Percentiles rank a stretch among this genome's conserved stretches.
Conservation (phyloP, 2,888 invertebrate genomes). For the Troides oblongomaculatus region DNA sequence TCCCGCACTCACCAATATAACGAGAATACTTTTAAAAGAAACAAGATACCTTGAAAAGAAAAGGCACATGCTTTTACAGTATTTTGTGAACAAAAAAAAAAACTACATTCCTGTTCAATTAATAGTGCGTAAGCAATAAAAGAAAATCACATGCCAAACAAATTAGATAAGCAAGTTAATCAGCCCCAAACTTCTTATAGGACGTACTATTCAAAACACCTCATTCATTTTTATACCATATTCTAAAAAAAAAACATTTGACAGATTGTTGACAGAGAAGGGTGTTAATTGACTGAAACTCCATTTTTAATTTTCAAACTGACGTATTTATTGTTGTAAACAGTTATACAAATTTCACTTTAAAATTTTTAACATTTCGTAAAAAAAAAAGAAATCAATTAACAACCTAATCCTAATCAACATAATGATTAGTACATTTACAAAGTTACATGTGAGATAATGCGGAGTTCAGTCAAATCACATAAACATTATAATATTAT, state of each 20-base stretch:
- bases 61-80: slow-evolving; percentile 16
- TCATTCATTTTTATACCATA: too few species aligned
- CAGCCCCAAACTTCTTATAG: slow-evolving; percentile 42
- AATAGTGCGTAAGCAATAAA: slow-evolving; percentile 28
- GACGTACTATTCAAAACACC: slow-evolving; percentile 34
- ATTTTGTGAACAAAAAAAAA: background rate
- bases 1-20: too few species aligned
- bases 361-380: slow-evolving; percentile 61
- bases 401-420: slow-evolving; percentile 76
- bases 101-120: background rate
- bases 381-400: slow-evolving; percentile 66
- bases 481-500: slow-evolving; percentile 45
- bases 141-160: slow-evolving; percentile 46
- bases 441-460: slow-evolving; percentile 53
- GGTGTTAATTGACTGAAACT: slow-evolving; percentile 81
- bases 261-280: slow-evolving; percentile 63
- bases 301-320: slow-evolving; percentile 71
- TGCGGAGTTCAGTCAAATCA: slow-evolving; percentile 76
- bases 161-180: slow-evolving; percentile 55
- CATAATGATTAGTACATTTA: slow-evolving; percentile 55
- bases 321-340: slow-evolving; percentile 75
- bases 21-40: background rate
- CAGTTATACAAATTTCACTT: slow-evolving; percentile 72
- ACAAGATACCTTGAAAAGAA: background rate
- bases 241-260: slow-evolving; percentile 8